Base-by-base conservation (phyloP, 2,797 vertebrate species). In the Acrossocheilus wenchowensis region DNA sequence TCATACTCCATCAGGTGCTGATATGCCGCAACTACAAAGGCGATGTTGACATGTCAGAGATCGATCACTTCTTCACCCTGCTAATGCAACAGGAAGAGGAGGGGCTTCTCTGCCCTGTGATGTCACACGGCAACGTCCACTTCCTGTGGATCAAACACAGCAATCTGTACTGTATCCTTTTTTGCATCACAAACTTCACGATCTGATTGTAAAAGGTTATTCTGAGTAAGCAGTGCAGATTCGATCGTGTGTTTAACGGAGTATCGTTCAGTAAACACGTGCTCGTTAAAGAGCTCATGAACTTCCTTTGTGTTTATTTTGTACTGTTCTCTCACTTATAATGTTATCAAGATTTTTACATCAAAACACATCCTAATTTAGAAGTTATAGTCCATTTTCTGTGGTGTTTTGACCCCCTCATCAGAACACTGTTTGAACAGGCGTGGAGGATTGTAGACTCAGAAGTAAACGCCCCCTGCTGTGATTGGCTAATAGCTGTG, bases 1-100 rank as follows among this genome's bases (percentile, higher is more conserved):
- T 12, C 10, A 5, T 12, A 12, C 10, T 75, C 21, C 4, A 52
- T 2, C 87, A 99, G 98, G 97, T 98, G 19, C 90, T 99, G 92
- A 98, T 99, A 90, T 97, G 97, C 91, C 97, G 98, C 26, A 98
- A 97, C 94, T 99, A 99, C 93, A 98, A 98, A 90, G 98, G 98
- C 0, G 97, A 99, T 1, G 96, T 98, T 90, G 94, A 97, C 90
- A 97, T 97, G 97, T 92, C 93, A 0, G 97, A 98, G 91, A 97
- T 99, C 0, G 98, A 99, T 69, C 94, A 96, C 93, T 99, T 99
- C 92, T 93, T 98, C 94, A 95, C 96, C 0, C 90, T 97, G 57
- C 94, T 99, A 36, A 96, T 97, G 96, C 97, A 97, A 79, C 94
- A 94, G 4, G 98, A 99, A 89, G 98, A 98, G 86, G 98, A 98